Conservation (phyloP, 2,113 vertebrate genomes). For the Coturnix japonica region DNA sequence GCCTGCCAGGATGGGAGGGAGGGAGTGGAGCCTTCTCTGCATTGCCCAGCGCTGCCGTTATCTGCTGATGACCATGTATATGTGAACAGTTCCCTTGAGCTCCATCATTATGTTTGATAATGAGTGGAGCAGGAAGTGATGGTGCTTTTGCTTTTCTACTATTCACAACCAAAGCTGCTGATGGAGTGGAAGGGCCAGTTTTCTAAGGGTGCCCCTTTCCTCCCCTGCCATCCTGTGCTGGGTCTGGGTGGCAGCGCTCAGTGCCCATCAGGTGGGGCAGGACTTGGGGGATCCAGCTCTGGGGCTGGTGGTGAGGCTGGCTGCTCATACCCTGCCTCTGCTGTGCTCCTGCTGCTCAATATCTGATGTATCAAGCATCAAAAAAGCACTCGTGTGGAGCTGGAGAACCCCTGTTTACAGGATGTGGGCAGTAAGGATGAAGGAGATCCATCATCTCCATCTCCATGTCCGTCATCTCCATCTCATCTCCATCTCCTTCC, state of each 20-base stretch:
- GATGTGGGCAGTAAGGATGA: neutral
- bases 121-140: neutral
- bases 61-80: slow-evolving; percentile 3
- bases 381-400: neutral
- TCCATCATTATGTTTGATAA: slow-evolving; percentile 29
- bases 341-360: neutral
- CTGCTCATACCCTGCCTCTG: neutral
- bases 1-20: neutral
- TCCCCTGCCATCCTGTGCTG: neutral
- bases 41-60: neutral
- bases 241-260: too few species aligned
- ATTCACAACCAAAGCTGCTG: neutral
- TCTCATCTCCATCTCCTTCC: neutral
- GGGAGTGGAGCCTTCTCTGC: neutral
- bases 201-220: neutral
- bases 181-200: neutral
- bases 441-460: neutral
- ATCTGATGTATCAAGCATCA: neutral
- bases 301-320: neutral
- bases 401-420: neutral
- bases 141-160: neutral
- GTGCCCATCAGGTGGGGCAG: neutral
- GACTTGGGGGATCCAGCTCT: neutral
- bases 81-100: slow-evolving; percentile 39
- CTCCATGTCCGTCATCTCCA: neutral